These are phyloP conservation scores for Synodontis membranacea DNA, from an alignment of 2,113 vertebrate genomes.

Conservation along the genomic window DNA sequence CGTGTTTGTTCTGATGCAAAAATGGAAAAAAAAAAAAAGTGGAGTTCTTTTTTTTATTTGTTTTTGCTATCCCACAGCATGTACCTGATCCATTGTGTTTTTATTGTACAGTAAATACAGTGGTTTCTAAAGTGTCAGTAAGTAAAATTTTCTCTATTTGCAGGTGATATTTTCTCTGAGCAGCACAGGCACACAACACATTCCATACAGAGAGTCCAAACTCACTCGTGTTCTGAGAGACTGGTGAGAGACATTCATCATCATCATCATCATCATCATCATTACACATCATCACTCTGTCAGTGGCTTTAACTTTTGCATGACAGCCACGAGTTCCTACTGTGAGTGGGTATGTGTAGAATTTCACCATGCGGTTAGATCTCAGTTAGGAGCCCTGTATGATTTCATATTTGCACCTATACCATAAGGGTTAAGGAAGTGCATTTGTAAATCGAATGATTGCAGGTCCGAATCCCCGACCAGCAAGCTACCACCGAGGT, in stretches of 20 bases:
- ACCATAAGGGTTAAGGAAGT: too few species aligned
- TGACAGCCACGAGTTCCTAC: neutral
- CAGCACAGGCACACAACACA: slow-evolving; percentile 53
- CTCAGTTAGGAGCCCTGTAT: neutral
- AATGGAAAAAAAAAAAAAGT: neutral
- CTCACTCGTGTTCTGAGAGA: slow-evolving; percentile 61
- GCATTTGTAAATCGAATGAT: too few species aligned
- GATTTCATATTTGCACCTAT: neutral
- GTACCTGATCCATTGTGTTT: neutral
- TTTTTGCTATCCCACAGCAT: neutral
- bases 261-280: slow-evolving; percentile 12
- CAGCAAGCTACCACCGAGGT: too few species aligned
- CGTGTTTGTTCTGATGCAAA: neutral
- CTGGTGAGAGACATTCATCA: slow-evolving; percentile 52
- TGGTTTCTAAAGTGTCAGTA: neutral
- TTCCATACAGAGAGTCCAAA: slow-evolving; percentile 66
- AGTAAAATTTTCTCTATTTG: slow-evolving; percentile 26
- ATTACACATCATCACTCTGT: neutral
- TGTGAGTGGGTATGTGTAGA: neutral
- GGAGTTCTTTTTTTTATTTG: neutral
- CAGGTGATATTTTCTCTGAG: slow-evolving; percentile 66
- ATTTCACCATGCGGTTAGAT: neutral
- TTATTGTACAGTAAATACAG: neutral
- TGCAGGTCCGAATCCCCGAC: too few species aligned
- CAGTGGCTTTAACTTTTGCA: neutral